Conservation (phyloP, 2,797 vertebrate genomes). For the Macropus fuliginosus region DNA sequence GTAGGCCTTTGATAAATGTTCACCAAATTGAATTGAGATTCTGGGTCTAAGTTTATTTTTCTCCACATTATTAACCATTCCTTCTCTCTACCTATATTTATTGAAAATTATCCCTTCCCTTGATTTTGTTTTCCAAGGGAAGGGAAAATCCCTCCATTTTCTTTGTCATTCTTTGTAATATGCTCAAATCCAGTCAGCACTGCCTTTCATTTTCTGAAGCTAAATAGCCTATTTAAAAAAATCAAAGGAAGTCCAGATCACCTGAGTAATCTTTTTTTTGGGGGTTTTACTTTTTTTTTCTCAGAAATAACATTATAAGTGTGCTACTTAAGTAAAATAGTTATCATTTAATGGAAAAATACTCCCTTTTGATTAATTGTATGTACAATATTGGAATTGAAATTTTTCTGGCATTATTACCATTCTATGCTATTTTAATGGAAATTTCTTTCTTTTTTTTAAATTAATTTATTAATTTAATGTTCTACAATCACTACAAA, state of each 20-base stretch:
- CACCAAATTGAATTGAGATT: background rate
- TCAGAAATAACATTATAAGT: background rate
- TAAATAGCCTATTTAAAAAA: slow-evolving; percentile 21
- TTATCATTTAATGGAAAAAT: background rate
- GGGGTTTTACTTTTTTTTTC: background rate
- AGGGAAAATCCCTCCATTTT: background rate
- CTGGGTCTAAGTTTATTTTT: background rate
- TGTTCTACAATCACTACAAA: too few species aligned
- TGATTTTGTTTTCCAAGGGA: background rate
- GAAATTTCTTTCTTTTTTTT: background rate
- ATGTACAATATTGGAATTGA: background rate
- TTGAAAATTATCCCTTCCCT: background rate
- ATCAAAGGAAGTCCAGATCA: slow-evolving; percentile 27
- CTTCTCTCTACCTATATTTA: background rate
- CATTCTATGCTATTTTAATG: slow-evolving; percentile 15
- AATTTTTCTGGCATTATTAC: slow-evolving; percentile 11
- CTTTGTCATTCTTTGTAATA: background rate
- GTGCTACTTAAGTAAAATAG: background rate
- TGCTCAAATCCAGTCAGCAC: background rate
- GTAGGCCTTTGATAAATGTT: background rate
- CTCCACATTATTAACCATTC: background rate
- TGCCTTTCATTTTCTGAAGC: slow-evolving; percentile 18
- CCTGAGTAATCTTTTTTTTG: background rate
- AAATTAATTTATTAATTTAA: too few species aligned
- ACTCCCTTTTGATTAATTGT: background rate